These are phyloP conservation scores for Sphaerodactylus townsendi DNA, from an alignment of 2,113 vertebrate genomes.

Conservation along the genomic window DNA sequence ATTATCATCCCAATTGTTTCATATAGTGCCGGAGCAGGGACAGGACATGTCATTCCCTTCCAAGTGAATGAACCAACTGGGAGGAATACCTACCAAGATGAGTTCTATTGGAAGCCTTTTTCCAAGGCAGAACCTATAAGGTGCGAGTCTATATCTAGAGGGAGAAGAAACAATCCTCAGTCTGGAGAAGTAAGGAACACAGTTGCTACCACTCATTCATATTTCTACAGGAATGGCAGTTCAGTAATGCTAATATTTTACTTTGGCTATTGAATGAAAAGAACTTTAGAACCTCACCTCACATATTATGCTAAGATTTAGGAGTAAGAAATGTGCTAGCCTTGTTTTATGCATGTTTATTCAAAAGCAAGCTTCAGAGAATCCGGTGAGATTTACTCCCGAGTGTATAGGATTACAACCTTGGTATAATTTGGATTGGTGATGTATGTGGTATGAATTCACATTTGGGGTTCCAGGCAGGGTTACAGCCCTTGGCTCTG, in stretches of 20 bases:
- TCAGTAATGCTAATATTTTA: background rate
- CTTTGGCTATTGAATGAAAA: background rate
- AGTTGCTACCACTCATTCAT: background rate
- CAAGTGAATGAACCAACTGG: constrained; percentile 67
- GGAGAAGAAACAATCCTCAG: constrained; percentile 67
- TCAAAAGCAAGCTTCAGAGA: too few species aligned
- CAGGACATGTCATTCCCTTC: constrained; percentile 67
- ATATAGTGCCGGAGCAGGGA: constrained; percentile 64
- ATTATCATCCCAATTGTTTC: constrained; percentile 8
- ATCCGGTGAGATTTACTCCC: too few species aligned
- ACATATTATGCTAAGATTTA: background rate
- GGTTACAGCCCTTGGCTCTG: too few species aligned
- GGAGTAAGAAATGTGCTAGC: background rate
- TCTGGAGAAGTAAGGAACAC: constrained; percentile 68
- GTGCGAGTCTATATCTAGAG: constrained; percentile 55
- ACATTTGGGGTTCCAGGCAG: background rate
- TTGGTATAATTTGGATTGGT: background rate
- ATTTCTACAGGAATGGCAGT: background rate
- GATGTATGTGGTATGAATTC: background rate
- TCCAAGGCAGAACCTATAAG: constrained; percentile 68
- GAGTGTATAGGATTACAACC: background rate
- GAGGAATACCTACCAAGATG: constrained; percentile 73
- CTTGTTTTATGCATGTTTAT: too few species aligned
- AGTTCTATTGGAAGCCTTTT: constrained; percentile 76
- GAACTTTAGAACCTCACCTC: background rate